Conservation (phyloP, 1,140 invertebrate species). For the Macrobrachium nipponense region DNA sequence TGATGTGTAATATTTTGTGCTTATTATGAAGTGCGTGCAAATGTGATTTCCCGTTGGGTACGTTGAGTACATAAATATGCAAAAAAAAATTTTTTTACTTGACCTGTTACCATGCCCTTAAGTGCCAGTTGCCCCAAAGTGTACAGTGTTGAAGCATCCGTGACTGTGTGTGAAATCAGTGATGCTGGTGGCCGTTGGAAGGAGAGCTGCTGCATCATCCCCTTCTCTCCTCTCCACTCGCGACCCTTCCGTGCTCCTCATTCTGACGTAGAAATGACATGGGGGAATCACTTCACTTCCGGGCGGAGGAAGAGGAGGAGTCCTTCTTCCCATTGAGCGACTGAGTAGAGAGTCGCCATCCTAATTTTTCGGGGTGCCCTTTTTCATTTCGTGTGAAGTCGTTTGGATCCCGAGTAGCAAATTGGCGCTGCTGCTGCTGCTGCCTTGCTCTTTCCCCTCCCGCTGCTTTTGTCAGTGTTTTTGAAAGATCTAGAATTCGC, state of each 20-base stretch:
- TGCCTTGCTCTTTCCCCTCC: neutral
- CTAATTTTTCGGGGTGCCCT: no score
- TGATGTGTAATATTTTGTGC: neutral
- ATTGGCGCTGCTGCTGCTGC: no score
- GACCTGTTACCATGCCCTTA: no score
- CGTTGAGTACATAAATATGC: no score
- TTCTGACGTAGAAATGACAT: conserved; percentile 20
- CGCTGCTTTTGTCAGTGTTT: no score
- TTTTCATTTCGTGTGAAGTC: neutral
- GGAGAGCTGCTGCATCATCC: neutral
- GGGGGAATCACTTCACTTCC: conserved; percentile 41
- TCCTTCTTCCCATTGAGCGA: neutral
- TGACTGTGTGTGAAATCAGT: neutral
- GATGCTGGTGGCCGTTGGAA: conserved; percentile 5
- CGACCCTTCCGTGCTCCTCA: neutral
- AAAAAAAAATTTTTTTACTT: no score
- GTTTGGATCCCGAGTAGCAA: neutral
- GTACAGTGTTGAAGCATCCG: no score
- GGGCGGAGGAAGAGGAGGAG: conserved; percentile 21
- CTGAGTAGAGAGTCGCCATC: no score
- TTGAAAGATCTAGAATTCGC: neutral
- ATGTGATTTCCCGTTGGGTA: neutral
- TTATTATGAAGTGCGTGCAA: neutral
- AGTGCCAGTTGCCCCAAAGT: no score
- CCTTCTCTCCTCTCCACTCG: neutral